These are phyloP conservation scores for Athalia circularis DNA, from an alignment of 2,888 invertebrate genomes.

Conservation along the genomic window DNA sequence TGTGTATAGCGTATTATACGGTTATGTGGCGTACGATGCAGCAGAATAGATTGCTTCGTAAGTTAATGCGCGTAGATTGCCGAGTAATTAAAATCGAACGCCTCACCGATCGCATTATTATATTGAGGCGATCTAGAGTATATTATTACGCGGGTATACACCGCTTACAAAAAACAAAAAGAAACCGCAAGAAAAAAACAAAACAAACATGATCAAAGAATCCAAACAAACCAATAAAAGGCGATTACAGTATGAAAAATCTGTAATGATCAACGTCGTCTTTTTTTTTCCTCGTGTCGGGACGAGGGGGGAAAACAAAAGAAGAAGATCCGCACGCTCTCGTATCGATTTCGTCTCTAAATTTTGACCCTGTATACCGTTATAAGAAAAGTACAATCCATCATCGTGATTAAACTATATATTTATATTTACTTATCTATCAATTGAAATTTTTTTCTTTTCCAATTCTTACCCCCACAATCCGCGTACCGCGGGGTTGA, in stretches of 20 bases:
- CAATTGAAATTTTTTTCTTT: neutral
- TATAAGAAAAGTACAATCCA: neutral
- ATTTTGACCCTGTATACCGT: too few species aligned
- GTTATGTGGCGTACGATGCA: neutral
- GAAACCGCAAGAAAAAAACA: neutral
- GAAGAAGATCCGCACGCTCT: neutral
- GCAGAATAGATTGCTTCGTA: neutral
- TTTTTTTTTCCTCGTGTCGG: neutral
- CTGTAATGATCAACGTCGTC: neutral
- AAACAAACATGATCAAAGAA: neutral
- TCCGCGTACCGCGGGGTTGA: neutral
- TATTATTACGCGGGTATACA: neutral
- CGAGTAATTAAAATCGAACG: conserved; percentile 30
- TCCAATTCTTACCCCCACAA: neutral
- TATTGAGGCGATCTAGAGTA: conserved; percentile 4
- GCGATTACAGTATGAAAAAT: neutral
- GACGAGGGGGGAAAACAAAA: neutral
- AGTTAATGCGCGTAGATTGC: neutral
- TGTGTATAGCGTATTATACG: neutral
- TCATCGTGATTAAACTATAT: neutral
- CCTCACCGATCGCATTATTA: conserved; percentile 8
- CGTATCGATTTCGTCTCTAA: too few species aligned
- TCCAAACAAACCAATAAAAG: neutral
- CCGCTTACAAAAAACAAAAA: neutral
- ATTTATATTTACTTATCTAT: neutral